These are phyloP conservation scores for Strigamia maritima DNA, from an alignment of 2,888 invertebrate species.

Conservation along the genomic window DNA sequence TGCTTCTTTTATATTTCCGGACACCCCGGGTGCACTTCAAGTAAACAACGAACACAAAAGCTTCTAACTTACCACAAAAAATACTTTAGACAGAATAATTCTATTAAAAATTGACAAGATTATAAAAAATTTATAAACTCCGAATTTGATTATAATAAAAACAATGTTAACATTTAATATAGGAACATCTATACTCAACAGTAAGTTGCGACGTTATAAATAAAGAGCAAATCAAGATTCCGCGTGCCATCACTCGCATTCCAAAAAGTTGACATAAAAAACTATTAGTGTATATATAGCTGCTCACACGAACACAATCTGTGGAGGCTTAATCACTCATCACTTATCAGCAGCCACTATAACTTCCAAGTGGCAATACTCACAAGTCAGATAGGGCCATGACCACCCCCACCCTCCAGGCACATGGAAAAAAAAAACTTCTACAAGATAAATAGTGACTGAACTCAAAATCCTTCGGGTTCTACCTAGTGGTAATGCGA, in stretches of 20 bases:
- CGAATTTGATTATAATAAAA: too few relatives aligned
- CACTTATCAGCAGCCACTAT: conserved; percentile 7
- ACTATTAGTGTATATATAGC: not conserved
- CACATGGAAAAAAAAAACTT: not conserved
- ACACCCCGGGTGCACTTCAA: conserved; percentile 11
- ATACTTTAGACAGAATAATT: not conserved
- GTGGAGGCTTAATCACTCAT: conserved; percentile 14
- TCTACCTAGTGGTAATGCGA: not conserved
- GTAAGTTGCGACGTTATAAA: too few relatives aligned
- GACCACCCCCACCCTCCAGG: not conserved
- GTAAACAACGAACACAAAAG: conserved; percentile 1
- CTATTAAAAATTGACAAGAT: not conserved
- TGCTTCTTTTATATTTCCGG: conserved; percentile 22
- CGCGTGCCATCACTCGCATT: not conserved
- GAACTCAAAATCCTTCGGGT: not conserved
- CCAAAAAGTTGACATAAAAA: not conserved
- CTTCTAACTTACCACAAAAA: conserved; percentile 13
- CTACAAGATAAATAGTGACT: not conserved
- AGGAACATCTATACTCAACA: too few relatives aligned
- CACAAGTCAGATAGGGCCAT: not conserved
- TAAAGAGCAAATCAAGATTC: not conserved
- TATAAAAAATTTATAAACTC: not conserved
- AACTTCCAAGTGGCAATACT: not conserved
- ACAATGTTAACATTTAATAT: too few relatives aligned
- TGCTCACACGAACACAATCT: not conserved